These are phyloP conservation scores for Dryobotodes eremita DNA, from an alignment of 2,888 invertebrate species.

Conservation along the genomic window DNA sequence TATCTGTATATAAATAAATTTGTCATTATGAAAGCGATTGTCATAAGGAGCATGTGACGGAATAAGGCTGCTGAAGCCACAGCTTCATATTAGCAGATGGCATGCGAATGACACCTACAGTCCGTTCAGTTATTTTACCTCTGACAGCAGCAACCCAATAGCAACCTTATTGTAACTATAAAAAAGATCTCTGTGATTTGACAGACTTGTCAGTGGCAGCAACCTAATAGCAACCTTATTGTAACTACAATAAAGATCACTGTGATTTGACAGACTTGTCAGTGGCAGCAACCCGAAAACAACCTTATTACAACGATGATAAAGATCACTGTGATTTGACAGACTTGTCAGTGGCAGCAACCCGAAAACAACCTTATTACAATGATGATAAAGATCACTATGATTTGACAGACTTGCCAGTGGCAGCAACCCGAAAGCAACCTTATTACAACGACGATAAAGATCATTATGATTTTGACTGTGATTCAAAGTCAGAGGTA, in stretches of 20 bases:
- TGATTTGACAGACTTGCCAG: neutral
- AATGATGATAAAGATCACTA: neutral
- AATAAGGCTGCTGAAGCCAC: constrained; percentile 27
- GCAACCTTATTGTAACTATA: neutral
- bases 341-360: too few relatives aligned
- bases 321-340: neutral
- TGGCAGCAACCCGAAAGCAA: too few relatives aligned
- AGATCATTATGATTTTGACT: too few relatives aligned
- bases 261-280: neutral
- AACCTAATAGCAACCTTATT: neutral
- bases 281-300: too few relatives aligned
- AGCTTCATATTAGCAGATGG: constrained; percentile 17
- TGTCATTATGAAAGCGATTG: neutral
- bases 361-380: neutral
- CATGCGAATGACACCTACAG: neutral
- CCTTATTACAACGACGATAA: too few relatives aligned
- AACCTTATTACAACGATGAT: neutral
- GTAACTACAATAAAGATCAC: neutral
- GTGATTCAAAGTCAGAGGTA: neutral
- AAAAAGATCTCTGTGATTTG: neutral
- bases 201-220: neutral
- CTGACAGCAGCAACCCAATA: neutral
- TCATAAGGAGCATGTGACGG: neutral
- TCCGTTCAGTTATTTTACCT: neutral
- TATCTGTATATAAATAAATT: neutral